Base-by-base conservation (phyloP, 1,140 invertebrate species). In the Papilio xuthus region DNA sequence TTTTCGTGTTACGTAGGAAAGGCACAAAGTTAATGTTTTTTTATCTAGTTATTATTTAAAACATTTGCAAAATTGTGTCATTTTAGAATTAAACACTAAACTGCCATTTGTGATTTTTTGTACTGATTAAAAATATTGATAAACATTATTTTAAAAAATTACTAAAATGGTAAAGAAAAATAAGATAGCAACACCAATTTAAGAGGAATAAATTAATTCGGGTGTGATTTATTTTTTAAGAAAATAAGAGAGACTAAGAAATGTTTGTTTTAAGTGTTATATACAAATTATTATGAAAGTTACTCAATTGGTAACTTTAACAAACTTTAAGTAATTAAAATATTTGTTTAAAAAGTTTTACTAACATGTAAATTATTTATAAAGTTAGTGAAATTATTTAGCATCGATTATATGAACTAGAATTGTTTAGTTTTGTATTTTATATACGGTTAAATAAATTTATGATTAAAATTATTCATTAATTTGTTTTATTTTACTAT, bases 351-450 rank as follows among this genome's bases (percentile, higher is more conserved):
- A 47, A 47, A 47, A 47, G 44, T 47, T 47, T 50, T 4, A 50
- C 47, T 15, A 50, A 50, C 47, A 18, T 50, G 47, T 50, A 18
- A 50, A 50, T 18, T 15, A 50, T 50, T 50, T 32, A 47, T 12
- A 37, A 53, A 20, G 26, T 75, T 71, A 69, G 63, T 28, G 41
- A 78, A 78, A 41, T 44, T 15, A 26, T 32, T 53, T 60, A 37
- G 20, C 26, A 42, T 77, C 32, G 44, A 67, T 41, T 56, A 71
- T 75, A 75, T 79, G 77, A 77, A 69, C 60, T 63, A 15, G 60
- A 84, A 73, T 82, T 84, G 81, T 86, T 87, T 88, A 89, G 84
- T 91, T 91, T 91, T 90, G 88, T 91, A 91, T 79, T 91, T 91
- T 91, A 86, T 86, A 81, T 91, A 89, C 87, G 82, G 23, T 79